phyloP scores from a whole-genome alignment of 2,888 invertebrate species.

The Nemapogon koenigi region DNA sequence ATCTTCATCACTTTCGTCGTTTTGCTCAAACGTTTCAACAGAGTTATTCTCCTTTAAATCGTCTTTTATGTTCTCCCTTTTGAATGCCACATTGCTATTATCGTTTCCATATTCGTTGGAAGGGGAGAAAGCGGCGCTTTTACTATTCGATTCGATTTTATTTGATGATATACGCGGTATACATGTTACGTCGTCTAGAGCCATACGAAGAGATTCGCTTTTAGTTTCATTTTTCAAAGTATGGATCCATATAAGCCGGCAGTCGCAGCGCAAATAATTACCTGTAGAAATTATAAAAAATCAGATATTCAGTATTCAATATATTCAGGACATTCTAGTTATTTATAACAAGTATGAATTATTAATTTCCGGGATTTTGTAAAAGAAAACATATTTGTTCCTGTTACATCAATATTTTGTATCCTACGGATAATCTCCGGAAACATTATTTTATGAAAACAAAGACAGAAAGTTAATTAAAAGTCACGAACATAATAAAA shows the following conservation, averaged over 20 bases:
- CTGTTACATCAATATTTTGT: too few relatives aligned
- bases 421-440: too few relatives aligned
- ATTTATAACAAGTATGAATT: background rate
- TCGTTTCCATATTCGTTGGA: background rate
- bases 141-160: background rate
- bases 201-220: conserved; percentile 70
- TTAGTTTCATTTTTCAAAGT: conserved; percentile 75
- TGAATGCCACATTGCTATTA: background rate
- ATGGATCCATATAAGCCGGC: conserved; percentile 81
- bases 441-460: background rate
- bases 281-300: conserved; percentile 51
- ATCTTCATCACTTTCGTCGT: conserved; percentile 29
- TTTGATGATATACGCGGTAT: conserved; percentile 16
- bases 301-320: background rate
- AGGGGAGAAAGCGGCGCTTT: background rate
- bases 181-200: conserved; percentile 76
- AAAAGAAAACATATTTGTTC: background rate
- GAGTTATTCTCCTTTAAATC: background rate
- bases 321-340: background rate
- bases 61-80: conserved; percentile 11
- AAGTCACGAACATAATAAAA: background rate
- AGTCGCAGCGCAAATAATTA: conserved; percentile 82
- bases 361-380: background rate
- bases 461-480: conserved; percentile 6
- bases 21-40: conserved; percentile 17